Conservation (phyloP, 2,888 invertebrate species). For the Gymnocheta viridis region DNA sequence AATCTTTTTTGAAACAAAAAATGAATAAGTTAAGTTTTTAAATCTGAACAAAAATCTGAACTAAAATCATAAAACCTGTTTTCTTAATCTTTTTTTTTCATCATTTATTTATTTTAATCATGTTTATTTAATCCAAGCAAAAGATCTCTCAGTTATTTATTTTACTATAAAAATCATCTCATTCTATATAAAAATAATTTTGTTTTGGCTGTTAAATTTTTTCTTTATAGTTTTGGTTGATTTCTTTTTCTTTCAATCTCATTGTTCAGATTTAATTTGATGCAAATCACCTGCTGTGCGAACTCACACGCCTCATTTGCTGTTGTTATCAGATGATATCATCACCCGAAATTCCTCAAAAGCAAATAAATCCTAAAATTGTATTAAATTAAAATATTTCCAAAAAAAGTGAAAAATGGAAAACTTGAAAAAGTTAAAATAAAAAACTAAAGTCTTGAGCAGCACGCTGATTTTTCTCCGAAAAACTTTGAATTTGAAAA, state of each 20-base stretch:
- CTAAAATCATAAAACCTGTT: conserved; percentile 37
- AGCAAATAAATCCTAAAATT: conserved; percentile 78
- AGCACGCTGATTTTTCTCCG: conserved; percentile 2
- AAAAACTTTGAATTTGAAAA: neutral
- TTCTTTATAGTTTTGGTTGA: conserved; percentile 17
- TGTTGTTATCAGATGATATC: conserved; percentile 80
- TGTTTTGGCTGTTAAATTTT: conserved; percentile 31
- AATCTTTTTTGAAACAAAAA: conserved; percentile 50
- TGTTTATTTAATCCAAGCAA: conserved; percentile 25
- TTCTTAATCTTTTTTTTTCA: too few relatives aligned
- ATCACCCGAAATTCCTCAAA: conserved; percentile 80
- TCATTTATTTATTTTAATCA: conserved; percentile 48
- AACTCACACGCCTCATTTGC: conserved; percentile 70
- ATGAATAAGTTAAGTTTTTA: neutral
- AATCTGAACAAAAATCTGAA: neutral
- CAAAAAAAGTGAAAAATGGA: conserved; percentile 21
- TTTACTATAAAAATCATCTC: conserved; percentile 42
- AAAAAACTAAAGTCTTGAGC: neutral
- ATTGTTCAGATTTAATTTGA: conserved; percentile 57
- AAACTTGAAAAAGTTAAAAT: neutral
- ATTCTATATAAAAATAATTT: conserved; percentile 16
- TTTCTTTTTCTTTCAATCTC: conserved; percentile 33
- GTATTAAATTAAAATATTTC: conserved; percentile 73
- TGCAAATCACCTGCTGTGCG: conserved; percentile 77
- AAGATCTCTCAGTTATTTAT: conserved; percentile 36